phyloP scores from a whole-genome alignment of 2,888 invertebrate species.

The Drosophila meridionalis region DNA sequence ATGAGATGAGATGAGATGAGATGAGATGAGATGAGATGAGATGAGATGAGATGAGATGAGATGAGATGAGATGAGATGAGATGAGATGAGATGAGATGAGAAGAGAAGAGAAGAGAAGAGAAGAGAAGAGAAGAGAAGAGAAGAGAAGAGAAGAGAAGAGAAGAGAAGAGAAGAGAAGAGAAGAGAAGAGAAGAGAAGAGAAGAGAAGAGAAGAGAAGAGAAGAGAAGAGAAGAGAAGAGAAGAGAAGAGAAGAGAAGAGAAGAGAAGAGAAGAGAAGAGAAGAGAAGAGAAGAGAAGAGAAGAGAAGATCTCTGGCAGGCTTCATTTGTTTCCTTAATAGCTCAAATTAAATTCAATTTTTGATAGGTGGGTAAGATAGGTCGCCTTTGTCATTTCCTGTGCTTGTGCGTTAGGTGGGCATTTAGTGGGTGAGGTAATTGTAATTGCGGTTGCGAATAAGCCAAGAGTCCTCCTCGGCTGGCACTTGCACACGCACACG shows the following conservation, averaged over 20 bases:
- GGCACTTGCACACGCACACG: conserved; percentile 39
- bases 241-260: conserved; percentile 1
- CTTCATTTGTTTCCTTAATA: conserved; percentile 2
- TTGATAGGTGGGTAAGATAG: conserved; percentile 8
- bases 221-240: neutral
- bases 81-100: neutral
- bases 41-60: neutral
- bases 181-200: neutral
- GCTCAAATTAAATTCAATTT: conserved; percentile 34
- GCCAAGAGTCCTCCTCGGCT: conserved; percentile 46
- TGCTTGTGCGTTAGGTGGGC: conserved; percentile 59
- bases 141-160: conserved; percentile 1
- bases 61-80: neutral
- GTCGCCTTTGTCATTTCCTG: conserved; percentile 53
- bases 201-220: neutral
- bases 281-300: neutral
- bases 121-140: neutral
- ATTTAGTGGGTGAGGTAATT: conserved; percentile 66
- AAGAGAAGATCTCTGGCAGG: neutral
- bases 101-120: neutral
- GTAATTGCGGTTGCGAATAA: conserved; percentile 45
- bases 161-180: neutral
- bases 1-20: no score
- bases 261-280: conserved; percentile 1
- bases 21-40: no score